Conservation (phyloP, 2,888 invertebrate species). For the Eristalinus sepulchralis region DNA sequence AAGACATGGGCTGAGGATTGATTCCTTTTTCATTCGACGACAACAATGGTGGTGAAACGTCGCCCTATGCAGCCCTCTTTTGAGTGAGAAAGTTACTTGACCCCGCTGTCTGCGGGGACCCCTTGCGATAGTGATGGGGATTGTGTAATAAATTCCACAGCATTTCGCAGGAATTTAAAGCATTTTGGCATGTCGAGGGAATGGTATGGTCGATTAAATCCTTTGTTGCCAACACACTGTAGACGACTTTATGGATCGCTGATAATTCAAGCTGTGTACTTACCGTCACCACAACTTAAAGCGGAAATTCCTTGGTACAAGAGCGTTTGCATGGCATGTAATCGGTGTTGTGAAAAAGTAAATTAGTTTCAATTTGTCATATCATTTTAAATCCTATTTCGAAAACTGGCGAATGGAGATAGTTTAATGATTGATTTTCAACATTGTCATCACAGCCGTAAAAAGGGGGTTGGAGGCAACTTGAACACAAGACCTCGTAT, state of each 20-base stretch:
- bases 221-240: not conserved
- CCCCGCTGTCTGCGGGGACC: not conserved
- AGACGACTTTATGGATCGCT: not conserved
- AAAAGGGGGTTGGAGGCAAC: too few relatives aligned
- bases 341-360: not conserved
- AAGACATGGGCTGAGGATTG: conserved; percentile 6
- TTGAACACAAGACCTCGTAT: too few relatives aligned
- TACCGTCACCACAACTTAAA: not conserved
- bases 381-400: too few relatives aligned
- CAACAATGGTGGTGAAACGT: not conserved
- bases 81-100: not conserved
- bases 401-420: too few relatives aligned
- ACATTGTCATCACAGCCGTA: too few relatives aligned
- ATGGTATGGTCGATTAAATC: conserved; percentile 5
- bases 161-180: conserved; percentile 1
- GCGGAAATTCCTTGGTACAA: not conserved
- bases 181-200: conserved; percentile 12
- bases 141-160: conserved; percentile 14
- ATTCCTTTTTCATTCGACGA: conserved; percentile 3
- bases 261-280: not conserved
- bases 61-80: not conserved
- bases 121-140: not conserved
- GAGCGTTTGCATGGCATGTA: not conserved
- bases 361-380: too few relatives aligned
- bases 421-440: too few relatives aligned